Evolutionary conservation across 1,140 invertebrate genomes (phyloP).

Genomic region (Leptoteleia sp.): DNA sequence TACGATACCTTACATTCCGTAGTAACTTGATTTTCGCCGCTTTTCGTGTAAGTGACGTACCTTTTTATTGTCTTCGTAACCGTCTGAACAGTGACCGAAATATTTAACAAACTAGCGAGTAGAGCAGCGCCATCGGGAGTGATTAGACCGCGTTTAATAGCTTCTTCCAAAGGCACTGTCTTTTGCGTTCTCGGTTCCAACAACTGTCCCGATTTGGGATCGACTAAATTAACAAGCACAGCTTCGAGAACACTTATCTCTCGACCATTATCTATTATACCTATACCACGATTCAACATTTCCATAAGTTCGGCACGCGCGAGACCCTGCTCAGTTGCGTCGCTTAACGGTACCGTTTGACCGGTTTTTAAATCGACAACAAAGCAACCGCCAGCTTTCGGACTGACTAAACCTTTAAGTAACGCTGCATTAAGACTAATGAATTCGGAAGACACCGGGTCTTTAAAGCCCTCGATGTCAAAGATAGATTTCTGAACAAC

Average conservation of each 20-base stretch:
- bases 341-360: conserved; percentile 87
- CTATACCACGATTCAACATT: conserved; percentile 91
- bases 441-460: conserved; percentile 89
- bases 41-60: conserved; percentile 88
- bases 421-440: conserved; percentile 94
- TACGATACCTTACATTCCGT: conserved; percentile 87
- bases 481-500: conserved; percentile 94
- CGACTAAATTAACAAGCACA: conserved; percentile 90
- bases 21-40: conserved; percentile 81
- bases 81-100: conserved; percentile 91
- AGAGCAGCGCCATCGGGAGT: conserved; percentile 92
- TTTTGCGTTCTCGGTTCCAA: conserved; percentile 89
- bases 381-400: conserved; percentile 86
- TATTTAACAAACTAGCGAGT: conserved; percentile 90
- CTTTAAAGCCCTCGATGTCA: conserved; percentile 94
- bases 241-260: conserved; percentile 93
- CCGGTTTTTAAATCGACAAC: conserved; percentile 88
- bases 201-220: conserved; percentile 92
- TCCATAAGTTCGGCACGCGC: conserved; percentile 90
- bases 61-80: conserved; percentile 90
- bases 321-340: conserved; percentile 85
- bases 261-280: conserved; percentile 87
- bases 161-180: conserved; percentile 91
- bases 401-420: conserved; percentile 88
- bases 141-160: conserved; percentile 91